Percentiles rank a stretch among this genome's conserved stretches.
These are phyloP conservation scores for Anoplolepis gracilipes DNA, from an alignment of 1,140 invertebrate genomes.

Conservation along the genomic window DNA sequence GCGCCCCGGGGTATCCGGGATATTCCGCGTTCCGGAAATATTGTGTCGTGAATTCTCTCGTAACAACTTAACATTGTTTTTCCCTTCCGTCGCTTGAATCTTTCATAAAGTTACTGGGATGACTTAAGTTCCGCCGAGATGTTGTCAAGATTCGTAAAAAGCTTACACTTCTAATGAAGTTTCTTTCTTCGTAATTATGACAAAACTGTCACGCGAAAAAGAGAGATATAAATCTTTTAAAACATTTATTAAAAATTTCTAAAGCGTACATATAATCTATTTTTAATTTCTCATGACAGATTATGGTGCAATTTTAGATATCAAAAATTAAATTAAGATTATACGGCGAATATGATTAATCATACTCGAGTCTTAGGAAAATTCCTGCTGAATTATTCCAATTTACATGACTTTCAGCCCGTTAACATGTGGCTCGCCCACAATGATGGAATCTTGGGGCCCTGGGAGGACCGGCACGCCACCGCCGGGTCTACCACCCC, in stretches of 20 bases:
- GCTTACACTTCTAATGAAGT: slow-evolving; percentile 1
- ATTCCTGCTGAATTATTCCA: slow-evolving; percentile 39
- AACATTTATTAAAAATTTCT: not conserved
- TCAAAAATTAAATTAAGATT: too few relatives aligned
- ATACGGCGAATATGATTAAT: not conserved
- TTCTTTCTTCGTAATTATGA: not conserved
- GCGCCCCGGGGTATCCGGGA: not conserved
- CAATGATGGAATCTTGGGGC: slow-evolving; percentile 84
- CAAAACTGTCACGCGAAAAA: slow-evolving; percentile 3
- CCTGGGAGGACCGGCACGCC: slow-evolving; percentile 79
- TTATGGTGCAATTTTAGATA: too few relatives aligned
- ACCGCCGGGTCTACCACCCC: slow-evolving; percentile 78
- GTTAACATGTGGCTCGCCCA: slow-evolving; percentile 86
- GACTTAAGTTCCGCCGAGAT: not conserved
- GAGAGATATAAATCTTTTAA: not conserved
- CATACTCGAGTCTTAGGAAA: not conserved
- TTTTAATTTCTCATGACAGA: not conserved
- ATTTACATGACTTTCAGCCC: slow-evolving; percentile 81
- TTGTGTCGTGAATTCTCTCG: not conserved
- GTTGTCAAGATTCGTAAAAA: slow-evolving; percentile 1
- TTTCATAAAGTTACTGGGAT: not conserved
- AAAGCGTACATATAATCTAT: not conserved
- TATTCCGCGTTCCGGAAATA: not conserved
- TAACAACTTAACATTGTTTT: slow-evolving; percentile 10
- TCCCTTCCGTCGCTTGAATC: not conserved